These are phyloP conservation scores for Fundulus diaphanus DNA, from an alignment of 2,797 vertebrate species.

Conservation along the genomic window DNA sequence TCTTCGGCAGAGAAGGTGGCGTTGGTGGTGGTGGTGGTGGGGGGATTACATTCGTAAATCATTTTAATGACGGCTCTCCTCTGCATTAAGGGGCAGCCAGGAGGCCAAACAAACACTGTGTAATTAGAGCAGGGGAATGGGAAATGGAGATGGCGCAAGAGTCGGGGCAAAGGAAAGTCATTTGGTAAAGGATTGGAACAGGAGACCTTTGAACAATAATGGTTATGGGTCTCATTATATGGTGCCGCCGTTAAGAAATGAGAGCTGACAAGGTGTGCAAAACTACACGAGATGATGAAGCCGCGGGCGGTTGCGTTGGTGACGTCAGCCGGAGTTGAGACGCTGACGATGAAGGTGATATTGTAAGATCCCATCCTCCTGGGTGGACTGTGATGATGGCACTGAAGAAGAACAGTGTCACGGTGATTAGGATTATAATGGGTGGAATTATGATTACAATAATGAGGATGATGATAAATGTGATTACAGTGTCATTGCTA, in stretches of 20 bases:
- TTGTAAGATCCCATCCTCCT: constrained; percentile 25
- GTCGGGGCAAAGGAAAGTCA: constrained; percentile 62
- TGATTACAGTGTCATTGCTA: constrained; percentile 45
- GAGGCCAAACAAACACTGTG: constrained; percentile 78
- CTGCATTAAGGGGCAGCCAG: constrained; percentile 70
- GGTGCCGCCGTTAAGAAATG: constrained; percentile 61
- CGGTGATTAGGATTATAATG: constrained; percentile 55
- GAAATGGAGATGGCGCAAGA: constrained; percentile 57
- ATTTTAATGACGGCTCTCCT: constrained; percentile 75
- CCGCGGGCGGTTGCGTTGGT: neutral
- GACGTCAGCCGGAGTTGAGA: constrained; percentile 7
- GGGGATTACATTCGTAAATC: constrained; percentile 73
- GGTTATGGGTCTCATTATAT: constrained; percentile 72
- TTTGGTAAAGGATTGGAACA: constrained; percentile 70
- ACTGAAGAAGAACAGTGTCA: constrained; percentile 46
- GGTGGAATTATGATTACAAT: constrained; percentile 57
- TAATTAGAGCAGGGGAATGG: constrained; percentile 74
- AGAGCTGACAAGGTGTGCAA: constrained; percentile 50
- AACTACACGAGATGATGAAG: constrained; percentile 47
- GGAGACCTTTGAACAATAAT: constrained; percentile 73
- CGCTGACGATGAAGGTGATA: constrained; percentile 39
- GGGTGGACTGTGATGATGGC: constrained; percentile 21
- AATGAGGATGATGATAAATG: constrained; percentile 65
- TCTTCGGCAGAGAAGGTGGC: constrained; percentile 12
- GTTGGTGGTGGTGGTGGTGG: neutral